Evolutionary conservation across 2,888 invertebrate genomes (phyloP).

Genomic region (Hypena proboscidalis): DNA sequence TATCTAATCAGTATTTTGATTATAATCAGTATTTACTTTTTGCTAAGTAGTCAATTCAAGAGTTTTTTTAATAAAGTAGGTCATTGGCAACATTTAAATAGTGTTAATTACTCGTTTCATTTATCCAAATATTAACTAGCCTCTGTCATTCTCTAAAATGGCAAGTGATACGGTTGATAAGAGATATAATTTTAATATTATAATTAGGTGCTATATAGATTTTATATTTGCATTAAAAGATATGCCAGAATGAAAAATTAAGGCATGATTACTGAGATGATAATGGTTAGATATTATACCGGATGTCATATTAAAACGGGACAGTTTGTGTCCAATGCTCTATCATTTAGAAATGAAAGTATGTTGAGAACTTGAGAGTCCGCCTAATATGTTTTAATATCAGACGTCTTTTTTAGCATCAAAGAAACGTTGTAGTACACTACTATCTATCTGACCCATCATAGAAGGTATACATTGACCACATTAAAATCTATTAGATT

Average conservation of each 20-base stretch:
- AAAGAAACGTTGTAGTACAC: too few relatives aligned
- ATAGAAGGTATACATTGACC: too few relatives aligned
- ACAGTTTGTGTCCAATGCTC: too few relatives aligned
- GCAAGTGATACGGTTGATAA: constrained; percentile 11
- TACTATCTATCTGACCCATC: too few relatives aligned
- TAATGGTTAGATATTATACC: too few relatives aligned
- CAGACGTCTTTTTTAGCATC: too few relatives aligned
- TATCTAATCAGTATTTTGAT: constrained; percentile 19
- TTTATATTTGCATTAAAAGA: constrained; percentile 14
- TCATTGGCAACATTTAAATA: constrained; percentile 11
- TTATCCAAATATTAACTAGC: constrained; percentile 25
- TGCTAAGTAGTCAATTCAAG: constrained; percentile 3
- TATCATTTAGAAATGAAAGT: too few relatives aligned
- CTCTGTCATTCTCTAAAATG: constrained; percentile 18
- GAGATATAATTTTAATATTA: constrained; percentile 8
- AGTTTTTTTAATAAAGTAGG: constrained; percentile 16
- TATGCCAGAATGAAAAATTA: constrained; percentile 3
- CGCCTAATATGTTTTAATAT: too few relatives aligned
- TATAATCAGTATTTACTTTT: constrained; percentile 13
- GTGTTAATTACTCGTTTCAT: constrained; percentile 21
- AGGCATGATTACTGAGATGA: too few relatives aligned
- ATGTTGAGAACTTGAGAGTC: too few relatives aligned
- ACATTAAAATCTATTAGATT: too few relatives aligned
- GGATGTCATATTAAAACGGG: too few relatives aligned
- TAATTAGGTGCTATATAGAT: constrained; percentile 21